A percentile compares a stretch with the other conserved stretches of the same genome.
Evolutionary conservation across 2,888 invertebrate species (phyloP).

Genomic region (Leucozona laternaria): DNA sequence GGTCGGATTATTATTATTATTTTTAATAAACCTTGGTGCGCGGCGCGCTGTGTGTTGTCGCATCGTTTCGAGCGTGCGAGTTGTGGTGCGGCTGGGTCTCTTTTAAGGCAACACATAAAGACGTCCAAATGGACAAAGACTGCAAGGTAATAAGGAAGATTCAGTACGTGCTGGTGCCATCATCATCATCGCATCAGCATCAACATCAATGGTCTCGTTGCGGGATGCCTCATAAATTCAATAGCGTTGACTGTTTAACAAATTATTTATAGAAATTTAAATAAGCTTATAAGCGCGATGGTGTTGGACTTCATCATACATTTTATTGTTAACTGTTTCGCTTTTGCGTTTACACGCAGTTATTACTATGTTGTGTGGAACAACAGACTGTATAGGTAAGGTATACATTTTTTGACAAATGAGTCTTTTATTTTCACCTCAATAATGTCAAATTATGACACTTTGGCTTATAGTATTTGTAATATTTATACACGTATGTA

Average conservation of each 20-base stretch:
- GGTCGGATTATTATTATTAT: conserved; percentile 67
- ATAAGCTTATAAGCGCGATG: conserved; percentile 66
- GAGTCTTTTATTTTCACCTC: conserved; percentile 64
- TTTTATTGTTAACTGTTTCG: conserved; percentile 70
- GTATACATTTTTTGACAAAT: conserved; percentile 60
- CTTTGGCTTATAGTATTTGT: conserved; percentile 29
- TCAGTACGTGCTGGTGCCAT: conserved; percentile 68
- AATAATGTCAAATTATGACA: conserved; percentile 72
- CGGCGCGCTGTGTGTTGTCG: neutral
- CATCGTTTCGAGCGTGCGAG: conserved; percentile 9
- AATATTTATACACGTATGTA: conserved; percentile 67
- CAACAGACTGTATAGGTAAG: conserved; percentile 10
- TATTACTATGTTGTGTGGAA: conserved; percentile 60
- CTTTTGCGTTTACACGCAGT: conserved; percentile 61
- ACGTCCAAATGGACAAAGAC: conserved; percentile 61
- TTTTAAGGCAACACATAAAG: conserved; percentile 54
- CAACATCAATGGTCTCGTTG: conserved; percentile 70
- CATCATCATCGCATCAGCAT: conserved; percentile 18
- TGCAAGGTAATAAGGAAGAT: conserved; percentile 72
- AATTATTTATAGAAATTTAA: conserved; percentile 75
- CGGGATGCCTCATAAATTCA: conserved; percentile 73
- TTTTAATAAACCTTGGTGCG: conserved; percentile 45
- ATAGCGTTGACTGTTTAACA: conserved; percentile 71
- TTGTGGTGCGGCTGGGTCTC: conserved; percentile 20
- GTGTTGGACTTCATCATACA: conserved; percentile 37